These are phyloP conservation scores for Sericinus montela DNA, from an alignment of 2,888 invertebrate genomes.

Conservation along the genomic window DNA sequence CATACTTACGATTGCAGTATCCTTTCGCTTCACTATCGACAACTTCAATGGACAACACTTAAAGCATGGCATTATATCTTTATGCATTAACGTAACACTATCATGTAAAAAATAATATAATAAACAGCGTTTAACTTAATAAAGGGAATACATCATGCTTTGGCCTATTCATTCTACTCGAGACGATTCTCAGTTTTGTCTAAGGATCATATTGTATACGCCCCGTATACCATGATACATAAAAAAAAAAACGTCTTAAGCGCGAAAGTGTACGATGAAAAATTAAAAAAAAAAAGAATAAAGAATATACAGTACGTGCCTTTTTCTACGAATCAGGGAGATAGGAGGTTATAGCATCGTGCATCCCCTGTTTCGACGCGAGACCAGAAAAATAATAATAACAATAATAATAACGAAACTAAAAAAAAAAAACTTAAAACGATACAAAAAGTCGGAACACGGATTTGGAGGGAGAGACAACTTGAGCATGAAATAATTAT, in stretches of 20 bases:
- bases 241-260: slow-evolving; percentile 13
- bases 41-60: slow-evolving; percentile 65
- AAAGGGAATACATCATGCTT: slow-evolving; percentile 67
- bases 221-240: neutral
- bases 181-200: slow-evolving; percentile 1
- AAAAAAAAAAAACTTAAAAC: slow-evolving; percentile 39
- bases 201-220: neutral
- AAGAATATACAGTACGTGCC: slow-evolving; percentile 34
- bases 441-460: slow-evolving; percentile 50
- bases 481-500: slow-evolving; percentile 49
- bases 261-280: slow-evolving; percentile 33
- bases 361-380: slow-evolving; percentile 78
- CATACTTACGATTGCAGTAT: slow-evolving; percentile 45
- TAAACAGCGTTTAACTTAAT: slow-evolving; percentile 34
- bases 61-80: slow-evolving; percentile 59
- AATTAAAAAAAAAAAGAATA: slow-evolving; percentile 16
- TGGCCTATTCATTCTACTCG: slow-evolving; percentile 29
- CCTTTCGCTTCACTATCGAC: slow-evolving; percentile 33
- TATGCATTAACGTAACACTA: slow-evolving; percentile 42
- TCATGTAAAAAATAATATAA: slow-evolving; percentile 29
- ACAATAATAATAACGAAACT: slow-evolving; percentile 42
- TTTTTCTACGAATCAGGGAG: slow-evolving; percentile 51
- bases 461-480: slow-evolving; percentile 77
- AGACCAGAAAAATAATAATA: slow-evolving; percentile 43
- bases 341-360: slow-evolving; percentile 73